Base-by-base conservation (phyloP, 2,888 invertebrate species). In the Trachelus stipa region DNA sequence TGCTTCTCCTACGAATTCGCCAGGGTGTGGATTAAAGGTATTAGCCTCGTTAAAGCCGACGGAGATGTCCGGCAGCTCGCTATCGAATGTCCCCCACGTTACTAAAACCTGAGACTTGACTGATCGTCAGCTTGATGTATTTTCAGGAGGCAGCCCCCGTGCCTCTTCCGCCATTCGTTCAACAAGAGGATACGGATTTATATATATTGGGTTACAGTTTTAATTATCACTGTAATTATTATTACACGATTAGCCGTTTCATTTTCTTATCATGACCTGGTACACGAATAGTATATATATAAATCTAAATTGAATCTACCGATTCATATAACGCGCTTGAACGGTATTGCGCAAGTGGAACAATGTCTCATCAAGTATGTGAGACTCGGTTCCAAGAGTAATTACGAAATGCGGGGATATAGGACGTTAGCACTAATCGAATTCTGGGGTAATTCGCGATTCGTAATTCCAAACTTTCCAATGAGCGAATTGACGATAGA, bases 11-110 rank as follows among this genome's bases (percentile, higher is more conserved):
- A 79, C 75, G 74, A 81, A 79, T 81, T 85, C 83, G 81, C 82
- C 80, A 79, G 84, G 85, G 84, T 85, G 85, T 85, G 85, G 85
- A 85, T 84, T 85, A 85, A 85, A 85, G 84, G 85, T 85, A 85
- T 85, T 85, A 34, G 56, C 56, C 56, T 56, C 56, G 56, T 56
- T 56, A 56, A 56, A 56, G 56, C 56, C 56, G 56, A 56, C 56
- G 56, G 56, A 56, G 56, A 56, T 56, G 56, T 56, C 56, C 56
- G 56, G 56, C 56, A 56, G 56, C 23, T 56, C 56, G 56, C 56
- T 56, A 56, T 56, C 56, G 56, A 56, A 56, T 56, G 56, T 56
- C 56, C 56, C 56, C 56, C 56, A 23, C 56, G 56, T 56, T 23
- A 23, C 56, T 56, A 56, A 23, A 56, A 56, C 56, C 56, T 23